A percentile compares a stretch with the other conserved stretches of the same genome.
These are phyloP conservation scores for Scolopax mira DNA, from an alignment of 2,113 vertebrate genomes.

Conservation along the genomic window DNA sequence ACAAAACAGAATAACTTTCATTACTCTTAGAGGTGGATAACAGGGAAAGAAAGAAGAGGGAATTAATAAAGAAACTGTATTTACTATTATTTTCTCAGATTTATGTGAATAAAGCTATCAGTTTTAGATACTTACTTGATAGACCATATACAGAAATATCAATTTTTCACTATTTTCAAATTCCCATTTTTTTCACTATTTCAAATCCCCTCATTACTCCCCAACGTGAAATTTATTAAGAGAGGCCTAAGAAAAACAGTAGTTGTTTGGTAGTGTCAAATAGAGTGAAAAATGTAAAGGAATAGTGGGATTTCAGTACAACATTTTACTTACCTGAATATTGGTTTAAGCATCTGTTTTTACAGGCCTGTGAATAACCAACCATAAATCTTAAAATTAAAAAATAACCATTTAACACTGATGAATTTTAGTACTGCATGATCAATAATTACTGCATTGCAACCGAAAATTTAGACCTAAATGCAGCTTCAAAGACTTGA, in stretches of 20 bases:
- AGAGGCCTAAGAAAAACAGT: not conserved
- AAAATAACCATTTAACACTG: not conserved
- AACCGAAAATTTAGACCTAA: not conserved
- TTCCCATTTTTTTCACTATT: not conserved
- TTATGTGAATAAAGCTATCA: not conserved
- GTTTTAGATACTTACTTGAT: not conserved
- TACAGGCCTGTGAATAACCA: not conserved
- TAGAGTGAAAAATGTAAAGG: not conserved
- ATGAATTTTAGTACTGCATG: not conserved
- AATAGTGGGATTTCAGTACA: not conserved
- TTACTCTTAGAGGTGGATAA: not conserved
- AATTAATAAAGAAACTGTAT: not conserved
- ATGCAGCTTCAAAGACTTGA: not conserved
- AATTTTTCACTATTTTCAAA: not conserved
- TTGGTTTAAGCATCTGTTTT: not conserved
- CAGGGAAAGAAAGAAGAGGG: not conserved
- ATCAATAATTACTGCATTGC: not conserved
- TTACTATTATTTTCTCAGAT: not conserved
- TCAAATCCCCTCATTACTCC: not conserved
- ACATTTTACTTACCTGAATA: not conserved
- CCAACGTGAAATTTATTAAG: not conserved
- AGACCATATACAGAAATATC: not conserved
- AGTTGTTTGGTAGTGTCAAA: not conserved
- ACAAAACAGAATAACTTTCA: not conserved
- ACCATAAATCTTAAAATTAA: not conserved